These are phyloP conservation scores for Xylota sylvarum DNA, from an alignment of 2,888 invertebrate species.

Conservation along the genomic window DNA sequence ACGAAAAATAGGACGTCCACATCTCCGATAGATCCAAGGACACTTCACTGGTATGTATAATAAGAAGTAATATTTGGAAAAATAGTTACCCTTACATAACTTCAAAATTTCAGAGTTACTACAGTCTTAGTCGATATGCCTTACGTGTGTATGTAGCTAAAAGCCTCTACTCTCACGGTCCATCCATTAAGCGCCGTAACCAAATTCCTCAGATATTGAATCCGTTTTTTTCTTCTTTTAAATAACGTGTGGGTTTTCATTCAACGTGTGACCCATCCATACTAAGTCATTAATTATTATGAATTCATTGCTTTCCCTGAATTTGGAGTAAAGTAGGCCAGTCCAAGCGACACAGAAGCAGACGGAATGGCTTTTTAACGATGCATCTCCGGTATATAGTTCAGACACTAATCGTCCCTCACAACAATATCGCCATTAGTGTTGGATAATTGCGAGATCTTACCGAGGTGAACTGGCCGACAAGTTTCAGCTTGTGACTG, in stretches of 20 bases:
- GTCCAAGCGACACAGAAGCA: background rate
- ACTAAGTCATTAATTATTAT: slow-evolving; percentile 4
- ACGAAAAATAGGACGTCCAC: too few species aligned
- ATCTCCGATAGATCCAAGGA: too few species aligned
- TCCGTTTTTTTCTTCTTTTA: background rate
- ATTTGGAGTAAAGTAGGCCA: slow-evolving; percentile 25
- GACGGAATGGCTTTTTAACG: slow-evolving; percentile 15
- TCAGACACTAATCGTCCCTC: background rate
- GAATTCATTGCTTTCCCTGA: slow-evolving; percentile 25
- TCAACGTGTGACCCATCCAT: background rate
- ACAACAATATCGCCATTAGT: slow-evolving; percentile 13
- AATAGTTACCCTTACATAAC: too few species aligned
- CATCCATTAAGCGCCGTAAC: too few species aligned
- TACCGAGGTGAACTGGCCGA: slow-evolving; percentile 33
- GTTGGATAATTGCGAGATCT: slow-evolving; percentile 32
- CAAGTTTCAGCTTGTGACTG: slow-evolving; percentile 41
- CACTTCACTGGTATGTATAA: too few species aligned
- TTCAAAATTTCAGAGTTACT: too few species aligned
- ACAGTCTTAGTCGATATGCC: too few species aligned
- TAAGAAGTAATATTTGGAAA: too few species aligned
- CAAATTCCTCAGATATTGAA: background rate
- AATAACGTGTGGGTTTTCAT: slow-evolving; percentile 14
- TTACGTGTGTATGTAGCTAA: background rate
- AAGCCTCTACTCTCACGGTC: background rate
- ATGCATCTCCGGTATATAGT: background rate